Evolutionary conservation across 2,113 vertebrate genomes (phyloP), one percentile per base, ranked within the genome.

Genomic region (Percopsis transmontana): DNA sequence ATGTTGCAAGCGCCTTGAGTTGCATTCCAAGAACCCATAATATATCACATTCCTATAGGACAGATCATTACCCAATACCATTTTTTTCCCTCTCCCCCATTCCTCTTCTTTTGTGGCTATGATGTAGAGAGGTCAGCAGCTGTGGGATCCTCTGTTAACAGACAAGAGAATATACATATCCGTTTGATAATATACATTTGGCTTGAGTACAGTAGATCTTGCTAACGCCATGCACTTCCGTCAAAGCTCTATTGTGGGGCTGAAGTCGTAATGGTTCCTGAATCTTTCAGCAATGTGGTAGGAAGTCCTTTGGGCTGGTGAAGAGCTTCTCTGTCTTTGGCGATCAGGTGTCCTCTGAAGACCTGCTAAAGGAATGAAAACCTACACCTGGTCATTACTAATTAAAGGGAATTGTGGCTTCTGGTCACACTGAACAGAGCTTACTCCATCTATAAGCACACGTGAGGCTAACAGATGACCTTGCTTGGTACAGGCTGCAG

Each of bases 361-460:
- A 83, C 73, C 70, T 80, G 76, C 72, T 75, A 51, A 85, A 91
- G 84, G 85, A 81, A 86, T 72, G 87, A 82, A 91, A 90, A 70
- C 82, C 67, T 90, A 92, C 86, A 88, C 91, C 87, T 72, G 76
- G 71, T 84, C 85, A 88, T 94, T 83, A 95, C 90, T 94, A 93
- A 95, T 94, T 94, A 86, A 94, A 92, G 71, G 47, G 60, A 77
- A 73, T 73, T 70, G 70, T 72, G 45, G 69, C 33, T 87, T 77
- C 52, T 65, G 74, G 81, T 87, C 72, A 70, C 77, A 73, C 77
- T 76, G 77, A 83, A 78, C 70, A 79, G 65, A 67, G 61, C 77
- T 83, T 70, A 80, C 76, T 82, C 84, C 80, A 75, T 85, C 72
- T 47, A 56, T 50, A 57, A 51, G 50, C 71, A 69, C 80, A 68